These are phyloP conservation scores for Artemisiospiza belli DNA, from an alignment of 2,113 vertebrate genomes.

Conservation along the genomic window DNA sequence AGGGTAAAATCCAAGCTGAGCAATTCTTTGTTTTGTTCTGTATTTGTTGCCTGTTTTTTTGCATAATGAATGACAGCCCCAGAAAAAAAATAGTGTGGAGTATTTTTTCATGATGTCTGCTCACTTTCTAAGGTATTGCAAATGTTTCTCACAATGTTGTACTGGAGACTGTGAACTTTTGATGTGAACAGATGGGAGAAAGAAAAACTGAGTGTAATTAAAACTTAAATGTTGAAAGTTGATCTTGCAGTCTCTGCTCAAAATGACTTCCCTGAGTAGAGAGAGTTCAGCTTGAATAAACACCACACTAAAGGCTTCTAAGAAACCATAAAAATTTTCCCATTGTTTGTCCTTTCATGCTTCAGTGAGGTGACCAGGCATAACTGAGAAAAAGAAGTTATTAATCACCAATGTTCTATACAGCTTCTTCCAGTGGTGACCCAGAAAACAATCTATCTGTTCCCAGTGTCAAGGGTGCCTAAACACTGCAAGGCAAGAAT, in stretches of 20 bases:
- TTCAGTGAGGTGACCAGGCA: not conserved
- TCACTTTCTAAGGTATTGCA: not conserved
- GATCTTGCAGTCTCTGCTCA: not conserved
- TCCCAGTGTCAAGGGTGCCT: not conserved
- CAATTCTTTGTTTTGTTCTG: not conserved
- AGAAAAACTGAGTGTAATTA: conserved; percentile 22
- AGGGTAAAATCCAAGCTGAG: not conserved
- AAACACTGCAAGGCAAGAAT: not conserved
- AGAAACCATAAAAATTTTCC: not conserved
- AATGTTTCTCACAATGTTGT: conserved; percentile 15
- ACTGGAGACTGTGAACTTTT: not conserved
- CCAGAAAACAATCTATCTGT: not conserved
- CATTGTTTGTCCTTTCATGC: not conserved
- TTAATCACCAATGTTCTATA: not conserved
- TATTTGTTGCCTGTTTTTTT: not conserved
- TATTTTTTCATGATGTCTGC: not conserved
- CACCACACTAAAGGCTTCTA: not conserved
- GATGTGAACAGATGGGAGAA: not conserved
- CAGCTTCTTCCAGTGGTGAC: not conserved
- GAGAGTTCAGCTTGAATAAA: conserved; percentile 35
- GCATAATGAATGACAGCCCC: not conserved
- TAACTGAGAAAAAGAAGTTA: not conserved
- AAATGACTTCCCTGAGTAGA: not conserved
- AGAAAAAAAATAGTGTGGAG: conserved; percentile 5
- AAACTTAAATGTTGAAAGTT: conserved; percentile 20